Conservation (phyloP, 2,797 vertebrate species). For the Dromococcyx pavoninus region DNA sequence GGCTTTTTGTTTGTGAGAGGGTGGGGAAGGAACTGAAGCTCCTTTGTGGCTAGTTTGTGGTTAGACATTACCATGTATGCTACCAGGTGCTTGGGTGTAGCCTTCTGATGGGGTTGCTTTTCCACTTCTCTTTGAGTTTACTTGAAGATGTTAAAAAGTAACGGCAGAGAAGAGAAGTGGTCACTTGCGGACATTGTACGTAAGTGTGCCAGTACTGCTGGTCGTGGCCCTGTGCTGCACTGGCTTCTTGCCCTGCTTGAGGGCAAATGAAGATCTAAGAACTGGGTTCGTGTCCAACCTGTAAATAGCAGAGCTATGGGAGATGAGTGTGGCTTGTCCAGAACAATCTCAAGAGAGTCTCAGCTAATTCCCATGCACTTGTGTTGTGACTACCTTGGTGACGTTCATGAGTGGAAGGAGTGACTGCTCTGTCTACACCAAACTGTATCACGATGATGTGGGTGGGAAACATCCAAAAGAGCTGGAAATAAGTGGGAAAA, state of each 20-base stretch:
- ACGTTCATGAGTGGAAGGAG: background rate
- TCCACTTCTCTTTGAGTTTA: background rate
- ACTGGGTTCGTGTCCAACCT: background rate
- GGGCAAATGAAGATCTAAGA: background rate
- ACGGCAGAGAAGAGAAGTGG: background rate
- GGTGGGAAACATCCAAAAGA: background rate
- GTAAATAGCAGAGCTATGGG: background rate
- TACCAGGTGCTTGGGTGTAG: background rate
- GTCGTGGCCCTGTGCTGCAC: accelerated
- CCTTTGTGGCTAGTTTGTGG: background rate
- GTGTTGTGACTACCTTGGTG: background rate
- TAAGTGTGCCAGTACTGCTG: accelerated
- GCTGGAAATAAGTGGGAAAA: background rate
- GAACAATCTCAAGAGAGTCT: background rate
- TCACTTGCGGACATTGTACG: background rate
- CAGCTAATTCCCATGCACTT: background rate
- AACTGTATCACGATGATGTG: accelerated
- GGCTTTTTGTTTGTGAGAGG: background rate
- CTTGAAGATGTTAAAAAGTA: background rate
- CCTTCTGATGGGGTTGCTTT: background rate
- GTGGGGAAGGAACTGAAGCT: background rate
- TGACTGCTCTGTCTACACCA: background rate
- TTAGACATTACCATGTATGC: background rate
- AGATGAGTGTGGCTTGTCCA: background rate
- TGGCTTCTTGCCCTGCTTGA: background rate